phyloP scores from a whole-genome alignment of 2,113 vertebrate species.

The Dicaeum eximium region DNA sequence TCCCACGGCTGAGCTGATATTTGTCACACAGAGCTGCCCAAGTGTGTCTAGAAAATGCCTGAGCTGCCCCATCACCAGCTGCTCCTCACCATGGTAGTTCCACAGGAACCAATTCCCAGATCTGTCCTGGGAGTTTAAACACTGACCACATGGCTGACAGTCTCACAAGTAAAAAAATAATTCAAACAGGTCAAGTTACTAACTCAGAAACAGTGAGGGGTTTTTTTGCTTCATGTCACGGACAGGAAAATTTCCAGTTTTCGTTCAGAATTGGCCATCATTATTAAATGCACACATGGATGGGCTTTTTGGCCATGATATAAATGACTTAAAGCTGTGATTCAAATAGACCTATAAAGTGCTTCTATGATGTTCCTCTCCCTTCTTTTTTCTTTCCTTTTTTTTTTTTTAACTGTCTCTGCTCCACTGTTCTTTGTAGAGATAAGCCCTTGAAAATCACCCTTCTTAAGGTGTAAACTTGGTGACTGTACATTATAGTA shows the following conservation, averaged over 20 bases:
- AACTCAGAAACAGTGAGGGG: not conserved
- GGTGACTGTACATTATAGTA: conserved; percentile 47
- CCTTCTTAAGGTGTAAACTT: conserved; percentile 63
- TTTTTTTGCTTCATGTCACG: not conserved
- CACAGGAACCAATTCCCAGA: not conserved
- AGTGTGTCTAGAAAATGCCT: not conserved
- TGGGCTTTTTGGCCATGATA: conserved; percentile 20
- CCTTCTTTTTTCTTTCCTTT: not conserved
- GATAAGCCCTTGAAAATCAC: conserved; percentile 54
- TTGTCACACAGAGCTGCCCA: not conserved
- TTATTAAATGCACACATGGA: conserved; percentile 43
- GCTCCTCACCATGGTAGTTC: not conserved
- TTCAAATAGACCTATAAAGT: conserved; percentile 61
- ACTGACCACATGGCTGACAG: not conserved
- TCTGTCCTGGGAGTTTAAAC: not conserved
- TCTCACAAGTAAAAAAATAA: not conserved
- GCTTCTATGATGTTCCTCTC: conserved; percentile 46
- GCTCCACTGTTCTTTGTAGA: conserved; percentile 46
- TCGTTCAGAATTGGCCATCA: not conserved
- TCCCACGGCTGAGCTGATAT: not conserved
- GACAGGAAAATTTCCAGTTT: conserved; percentile 28
- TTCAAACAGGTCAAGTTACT: conserved; percentile 46
- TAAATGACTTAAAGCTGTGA: conserved; percentile 54
- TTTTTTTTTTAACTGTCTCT: conserved; percentile 7
- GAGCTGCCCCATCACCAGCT: not conserved